Base-by-base conservation (phyloP, 1,140 invertebrate species). In the Drosophila dunni region DNA sequence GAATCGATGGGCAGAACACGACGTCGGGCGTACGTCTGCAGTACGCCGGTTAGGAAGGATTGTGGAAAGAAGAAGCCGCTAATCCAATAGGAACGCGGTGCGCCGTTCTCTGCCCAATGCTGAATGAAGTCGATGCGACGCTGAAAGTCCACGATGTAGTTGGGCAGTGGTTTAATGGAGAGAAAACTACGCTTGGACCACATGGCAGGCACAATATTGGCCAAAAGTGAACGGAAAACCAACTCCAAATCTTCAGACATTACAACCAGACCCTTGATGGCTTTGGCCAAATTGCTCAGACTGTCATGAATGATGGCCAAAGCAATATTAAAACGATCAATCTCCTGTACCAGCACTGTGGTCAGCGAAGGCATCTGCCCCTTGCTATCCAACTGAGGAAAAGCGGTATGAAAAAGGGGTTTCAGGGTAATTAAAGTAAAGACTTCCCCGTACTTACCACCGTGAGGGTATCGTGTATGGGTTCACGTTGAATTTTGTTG, bases 61-160 rank as follows among this genome's bases (percentile, higher is more conserved):
- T 98, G 97, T 0, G 97, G 97, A 91, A 98, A 98, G 92, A 97
- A 98, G 81, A 98, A 95, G 13, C 97, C 97, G 42, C 97, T 97
- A 34, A 98, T 92, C 97, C 97, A 98, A 88, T 95, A 98, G 5
- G 97, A 97, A 38, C 94, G 93, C 9, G 96, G 97, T n/a, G 93
- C 93, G 5, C 94, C 95, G 8, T 94, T 93, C 42, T 93, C 92
- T 10, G 97, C 93, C 97, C 97, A 98, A 15, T 81, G 70, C 65
- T 94, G 92, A 56, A 98, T 96, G 89, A 97, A 98, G 83, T 97
- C 95, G 34, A 97, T 94, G 53, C 97, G 93, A 6, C 96, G 92
- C 36, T 95, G 93, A 36, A 98, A 94, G 90, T 98, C 97, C 60
- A 94, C 94, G 13, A 97, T 95, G 96, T 97, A 98, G 88, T 95